Evolutionary conservation across 2,797 vertebrate genomes (phyloP).

Genomic region (Pangasius macronema): DNA sequence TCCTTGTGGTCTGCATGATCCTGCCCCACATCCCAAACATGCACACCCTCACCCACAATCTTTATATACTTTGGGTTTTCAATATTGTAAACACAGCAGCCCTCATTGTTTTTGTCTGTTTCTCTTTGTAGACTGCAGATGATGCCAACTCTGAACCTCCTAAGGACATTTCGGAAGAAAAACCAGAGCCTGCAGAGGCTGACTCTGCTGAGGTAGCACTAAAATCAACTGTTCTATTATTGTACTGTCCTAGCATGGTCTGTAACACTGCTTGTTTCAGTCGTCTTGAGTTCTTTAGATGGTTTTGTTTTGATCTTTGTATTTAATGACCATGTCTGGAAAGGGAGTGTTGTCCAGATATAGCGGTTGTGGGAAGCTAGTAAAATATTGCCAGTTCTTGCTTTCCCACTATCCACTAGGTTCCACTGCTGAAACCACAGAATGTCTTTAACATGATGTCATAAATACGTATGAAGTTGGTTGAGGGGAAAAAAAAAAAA

Average conservation of each 20-base stretch:
- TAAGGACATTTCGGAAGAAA: constrained; percentile 52
- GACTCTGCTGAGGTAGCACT: constrained; percentile 65
- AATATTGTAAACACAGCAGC: neutral
- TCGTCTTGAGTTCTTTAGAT: neutral
- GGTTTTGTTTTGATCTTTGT: constrained; percentile 19
- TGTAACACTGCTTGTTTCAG: constrained; percentile 4
- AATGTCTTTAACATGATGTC: constrained; percentile 32
- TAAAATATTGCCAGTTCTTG: constrained; percentile 1
- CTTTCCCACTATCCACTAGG: constrained; percentile 3
- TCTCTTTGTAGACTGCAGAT: constrained; percentile 80
- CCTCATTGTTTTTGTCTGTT: constrained; percentile 33
- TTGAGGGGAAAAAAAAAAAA: neutral
- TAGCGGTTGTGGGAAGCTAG: constrained; percentile 17
- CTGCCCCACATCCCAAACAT: constrained; percentile 3
- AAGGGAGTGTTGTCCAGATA: constrained; percentile 31
- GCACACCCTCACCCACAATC: neutral
- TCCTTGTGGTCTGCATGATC: constrained; percentile 34
- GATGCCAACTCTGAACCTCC: constrained; percentile 63
- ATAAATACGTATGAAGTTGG: neutral
- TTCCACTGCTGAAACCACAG: constrained; percentile 24
- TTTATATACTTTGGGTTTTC: constrained; percentile 17
- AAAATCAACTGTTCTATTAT: neutral
- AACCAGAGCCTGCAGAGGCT: constrained; percentile 55
- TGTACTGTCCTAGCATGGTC: neutral
- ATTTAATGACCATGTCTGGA: constrained; percentile 40